Percentiles rank a stretch among this genome's conserved stretches.
These are phyloP conservation scores for Oxystoma pomonae DNA, from an alignment of 2,888 invertebrate genomes.

Conservation along the genomic window DNA sequence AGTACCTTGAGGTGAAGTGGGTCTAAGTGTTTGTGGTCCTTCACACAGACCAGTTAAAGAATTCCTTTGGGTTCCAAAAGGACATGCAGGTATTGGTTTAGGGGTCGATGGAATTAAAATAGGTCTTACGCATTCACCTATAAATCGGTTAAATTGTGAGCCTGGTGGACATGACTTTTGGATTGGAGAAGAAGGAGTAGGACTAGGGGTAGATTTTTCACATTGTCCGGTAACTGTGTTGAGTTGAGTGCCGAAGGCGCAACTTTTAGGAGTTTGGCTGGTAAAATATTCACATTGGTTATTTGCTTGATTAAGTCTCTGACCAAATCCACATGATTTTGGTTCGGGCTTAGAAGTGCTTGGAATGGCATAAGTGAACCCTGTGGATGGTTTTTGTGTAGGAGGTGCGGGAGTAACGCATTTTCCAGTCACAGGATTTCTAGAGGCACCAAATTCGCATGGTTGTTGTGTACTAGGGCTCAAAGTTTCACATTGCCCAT, in stretches of 20 bases:
- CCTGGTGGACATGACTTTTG: background rate
- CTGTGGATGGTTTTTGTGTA: background rate
- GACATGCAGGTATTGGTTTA: slow-evolving; percentile 31
- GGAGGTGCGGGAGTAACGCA: background rate
- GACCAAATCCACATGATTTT: slow-evolving; percentile 9
- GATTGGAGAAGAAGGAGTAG: background rate
- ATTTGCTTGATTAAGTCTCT: slow-evolving; percentile 11
- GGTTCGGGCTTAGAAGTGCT: slow-evolving; percentile 32
- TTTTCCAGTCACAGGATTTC: slow-evolving; percentile 1
- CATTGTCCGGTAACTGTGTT: slow-evolving; percentile 15
- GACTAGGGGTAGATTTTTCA: slow-evolving; percentile 9
- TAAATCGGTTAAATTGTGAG: background rate
- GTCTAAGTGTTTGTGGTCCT: slow-evolving; percentile 6
- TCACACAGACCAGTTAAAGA: slow-evolving; percentile 9
- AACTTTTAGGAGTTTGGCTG: background rate
- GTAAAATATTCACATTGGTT: slow-evolving; percentile 11
- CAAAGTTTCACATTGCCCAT: background rate
- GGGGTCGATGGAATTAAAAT: slow-evolving; percentile 9
- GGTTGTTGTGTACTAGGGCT: background rate
- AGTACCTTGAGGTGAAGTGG: slow-evolving; percentile 8
- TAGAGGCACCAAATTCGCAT: background rate
- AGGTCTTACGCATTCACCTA: slow-evolving; percentile 7
- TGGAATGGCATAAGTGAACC: slow-evolving; percentile 8
- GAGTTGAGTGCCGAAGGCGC: slow-evolving; percentile 12
- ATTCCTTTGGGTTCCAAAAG: slow-evolving; percentile 8